Base-by-base conservation (phyloP, 2,888 invertebrate genomes). In the Margaritifera margaritifera region DNA sequence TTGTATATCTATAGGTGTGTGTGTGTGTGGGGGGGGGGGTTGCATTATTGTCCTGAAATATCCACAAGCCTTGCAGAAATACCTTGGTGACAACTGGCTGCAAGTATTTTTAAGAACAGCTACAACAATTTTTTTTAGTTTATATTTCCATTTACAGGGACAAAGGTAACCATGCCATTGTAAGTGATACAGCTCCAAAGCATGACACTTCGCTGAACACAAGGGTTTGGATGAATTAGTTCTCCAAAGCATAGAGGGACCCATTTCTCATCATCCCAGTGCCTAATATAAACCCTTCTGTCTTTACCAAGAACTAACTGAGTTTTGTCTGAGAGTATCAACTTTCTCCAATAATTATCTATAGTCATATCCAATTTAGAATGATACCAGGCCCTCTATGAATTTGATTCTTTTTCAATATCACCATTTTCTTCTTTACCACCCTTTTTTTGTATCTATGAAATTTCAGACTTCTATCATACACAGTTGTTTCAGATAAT, bases 271-370 rank as follows among this genome's bases (percentile, higher is more conserved):
- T 60, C 22, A 24, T 60, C 25, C 42, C 31, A 2, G 6, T 50
- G 27, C 42, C 3, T 2, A 60, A 60, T 22, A 18, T 42, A 60
- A 6, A 60, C 60, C 42, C 42, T 27, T 22, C 60, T 60, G 59
- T 59, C 24, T 59, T 27, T 59, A 27, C 27, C 59, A 31, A 11
- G 8, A 4, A 57, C 57, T 59, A n/a, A n/a, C n/a, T n/a, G 25
- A 20, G 59, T 59, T 42, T 59, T 25, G 6, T 25, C 59, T 27
- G 59, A 27, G 6, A 27, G 42, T 59, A 59, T 59, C 6, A 59
- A 27, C 27, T 59, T 59, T 22, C 59, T 59, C 59, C 27, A 59
- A 59, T 59, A 59, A 59, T 59, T 8, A 2, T 59, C 27, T 42
- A 25, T 4, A 27, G 59, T 27, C 27, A n/a, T 59, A n/a, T 59